These are phyloP conservation scores for Neogale vison DNA, from an alignment of 2,113 vertebrate genomes.

Conservation along the genomic window DNA sequence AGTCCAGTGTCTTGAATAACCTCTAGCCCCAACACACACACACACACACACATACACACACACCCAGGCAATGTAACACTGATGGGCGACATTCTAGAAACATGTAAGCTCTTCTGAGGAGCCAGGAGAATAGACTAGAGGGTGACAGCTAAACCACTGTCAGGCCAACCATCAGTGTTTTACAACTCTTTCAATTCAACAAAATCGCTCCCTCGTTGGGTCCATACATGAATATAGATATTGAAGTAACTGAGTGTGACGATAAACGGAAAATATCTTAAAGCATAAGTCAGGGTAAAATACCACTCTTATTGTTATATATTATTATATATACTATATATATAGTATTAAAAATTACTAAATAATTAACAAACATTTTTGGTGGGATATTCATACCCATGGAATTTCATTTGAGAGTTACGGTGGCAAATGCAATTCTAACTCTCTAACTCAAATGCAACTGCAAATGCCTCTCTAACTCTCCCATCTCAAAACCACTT, in stretches of 20 bases:
- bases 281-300: background rate
- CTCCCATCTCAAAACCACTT: background rate
- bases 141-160: background rate
- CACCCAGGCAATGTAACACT: background rate
- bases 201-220: background rate
- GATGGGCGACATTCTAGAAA: background rate
- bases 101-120: background rate
- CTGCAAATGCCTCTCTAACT: background rate
- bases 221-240: background rate
- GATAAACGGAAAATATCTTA: background rate
- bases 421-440: background rate
- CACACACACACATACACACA: background rate
- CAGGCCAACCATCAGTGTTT: background rate
- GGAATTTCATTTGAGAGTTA: background rate
- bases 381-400: background rate
- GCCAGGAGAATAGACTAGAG: background rate
- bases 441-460: too few relatives aligned
- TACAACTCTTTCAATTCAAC: background rate
- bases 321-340: background rate
- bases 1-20: background rate
- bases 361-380: background rate
- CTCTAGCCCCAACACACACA: background rate
- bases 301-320: background rate
- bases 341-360: background rate
- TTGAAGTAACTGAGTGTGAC: background rate